These are phyloP conservation scores for Erebia ligea DNA, from an alignment of 2,888 invertebrate species.

Conservation along the genomic window DNA sequence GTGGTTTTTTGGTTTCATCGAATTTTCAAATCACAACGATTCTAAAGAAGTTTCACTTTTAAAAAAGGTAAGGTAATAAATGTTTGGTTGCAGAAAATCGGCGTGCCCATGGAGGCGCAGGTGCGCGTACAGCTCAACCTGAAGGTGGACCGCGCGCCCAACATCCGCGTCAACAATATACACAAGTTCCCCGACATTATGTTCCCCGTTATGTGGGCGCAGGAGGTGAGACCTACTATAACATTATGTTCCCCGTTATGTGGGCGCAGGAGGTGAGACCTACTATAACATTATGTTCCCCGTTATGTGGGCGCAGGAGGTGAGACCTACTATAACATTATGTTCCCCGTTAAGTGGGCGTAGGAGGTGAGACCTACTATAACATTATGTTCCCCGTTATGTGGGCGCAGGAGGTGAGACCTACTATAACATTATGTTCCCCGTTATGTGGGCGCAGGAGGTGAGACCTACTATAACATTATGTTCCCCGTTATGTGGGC, in stretches of 20 bases:
- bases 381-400: no score
- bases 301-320: conserved; percentile 95
- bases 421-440: no score
- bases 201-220: conserved; percentile 95
- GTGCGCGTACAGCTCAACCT: conserved; percentile 92
- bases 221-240: conserved; percentile 87
- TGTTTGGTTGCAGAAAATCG: conserved; percentile 87
- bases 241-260: conserved; percentile 93
- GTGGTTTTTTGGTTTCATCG: no score
- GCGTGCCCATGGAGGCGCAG: conserved; percentile 92
- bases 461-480: no score
- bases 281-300: conserved; percentile 92
- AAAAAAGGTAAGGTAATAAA: no score
- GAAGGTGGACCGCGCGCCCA: conserved; percentile 88
- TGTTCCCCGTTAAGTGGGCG: conserved; percentile 94
- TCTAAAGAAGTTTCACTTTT: no score
- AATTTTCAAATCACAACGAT: no score
- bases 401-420: no score
- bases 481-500: no score
- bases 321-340: conserved; percentile 83
- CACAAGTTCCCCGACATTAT: conserved; percentile 90
- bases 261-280: conserved; percentile 91
- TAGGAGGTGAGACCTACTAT: conserved; percentile 88
- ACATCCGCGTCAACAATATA: conserved; percentile 85
- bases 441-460: no score